Percentiles rank a stretch among this genome's conserved stretches.
Evolutionary conservation across 2,888 invertebrate genomes (phyloP).

Genomic region (Polyommatus iphigenia): DNA sequence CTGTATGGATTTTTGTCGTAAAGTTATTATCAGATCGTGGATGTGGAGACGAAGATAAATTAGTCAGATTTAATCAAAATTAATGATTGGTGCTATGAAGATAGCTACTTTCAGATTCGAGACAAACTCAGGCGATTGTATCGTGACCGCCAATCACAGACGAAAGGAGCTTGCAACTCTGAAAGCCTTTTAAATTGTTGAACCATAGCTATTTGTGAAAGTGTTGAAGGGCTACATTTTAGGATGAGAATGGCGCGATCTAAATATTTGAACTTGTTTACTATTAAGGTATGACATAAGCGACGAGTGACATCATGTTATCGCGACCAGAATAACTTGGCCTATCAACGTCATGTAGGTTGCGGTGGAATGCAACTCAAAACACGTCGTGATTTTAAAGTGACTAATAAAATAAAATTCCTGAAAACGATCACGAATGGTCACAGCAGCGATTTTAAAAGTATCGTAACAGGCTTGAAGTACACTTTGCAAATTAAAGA

Average conservation of each 20-base stretch:
- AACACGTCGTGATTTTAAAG: background rate
- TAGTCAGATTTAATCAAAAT: background rate
- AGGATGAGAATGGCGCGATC: slow-evolving; percentile 32
- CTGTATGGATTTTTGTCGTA: background rate
- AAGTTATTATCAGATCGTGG: background rate
- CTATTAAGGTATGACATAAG: slow-evolving; percentile 50
- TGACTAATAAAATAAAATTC: background rate
- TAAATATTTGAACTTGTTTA: slow-evolving; percentile 49
- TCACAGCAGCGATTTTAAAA: background rate
- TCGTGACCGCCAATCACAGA: background rate
- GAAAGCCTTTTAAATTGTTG: background rate
- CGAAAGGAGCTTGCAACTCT: background rate
- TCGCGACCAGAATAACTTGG: slow-evolving; percentile 53
- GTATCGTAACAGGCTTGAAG: background rate
- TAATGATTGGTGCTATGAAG: slow-evolving; percentile 6
- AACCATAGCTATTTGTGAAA: slow-evolving; percentile 1
- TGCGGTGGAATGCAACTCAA: background rate
- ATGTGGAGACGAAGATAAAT: background rate
- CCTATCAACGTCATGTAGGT: slow-evolving; percentile 42
- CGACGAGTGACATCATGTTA: slow-evolving; percentile 64
- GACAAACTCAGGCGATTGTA: background rate
- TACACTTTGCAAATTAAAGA: background rate
- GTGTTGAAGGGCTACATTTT: slow-evolving; percentile 6
- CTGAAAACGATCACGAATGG: background rate
- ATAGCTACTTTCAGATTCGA: background rate